Evolutionary conservation across 2,888 invertebrate genomes (phyloP).

Genomic region (Mythimna albipuncta): DNA sequence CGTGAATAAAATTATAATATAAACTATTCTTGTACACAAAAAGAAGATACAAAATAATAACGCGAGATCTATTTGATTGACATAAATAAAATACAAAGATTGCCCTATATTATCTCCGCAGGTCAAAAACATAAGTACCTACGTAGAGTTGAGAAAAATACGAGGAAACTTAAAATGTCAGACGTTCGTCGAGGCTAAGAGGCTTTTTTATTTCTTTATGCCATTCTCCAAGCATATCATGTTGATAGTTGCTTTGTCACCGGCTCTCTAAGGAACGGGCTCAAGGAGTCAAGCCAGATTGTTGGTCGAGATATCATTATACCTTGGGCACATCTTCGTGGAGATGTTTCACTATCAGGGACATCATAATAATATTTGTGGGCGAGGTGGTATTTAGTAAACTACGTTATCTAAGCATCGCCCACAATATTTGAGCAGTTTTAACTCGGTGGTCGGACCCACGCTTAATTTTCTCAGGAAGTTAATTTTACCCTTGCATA

Average conservation of each 20-base stretch:
- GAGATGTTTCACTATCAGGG: slow-evolving; percentile 47
- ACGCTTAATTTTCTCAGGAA: slow-evolving; percentile 20
- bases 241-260: slow-evolving; percentile 50
- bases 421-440: slow-evolving; percentile 39
- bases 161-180: slow-evolving; percentile 26
- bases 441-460: slow-evolving; percentile 4
- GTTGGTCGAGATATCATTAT: slow-evolving; percentile 52
- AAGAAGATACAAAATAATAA: background rate
- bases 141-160: slow-evolving; percentile 17
- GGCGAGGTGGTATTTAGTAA: slow-evolving; percentile 40
- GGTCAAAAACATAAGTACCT: slow-evolving; percentile 2
- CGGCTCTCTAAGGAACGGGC: slow-evolving; percentile 49
- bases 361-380: slow-evolving; percentile 29
- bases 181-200: slow-evolving; percentile 22
- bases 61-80: slow-evolving; percentile 21
- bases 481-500: slow-evolving; percentile 17
- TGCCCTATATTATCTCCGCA: background rate
- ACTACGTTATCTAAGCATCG: slow-evolving; percentile 40
- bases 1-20: background rate
- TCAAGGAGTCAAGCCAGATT: slow-evolving; percentile 35
- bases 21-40: background rate
- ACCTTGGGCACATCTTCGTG: slow-evolving; percentile 36
- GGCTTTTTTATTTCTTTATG: slow-evolving; percentile 45
- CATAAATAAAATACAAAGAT: slow-evolving; percentile 24
- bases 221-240: slow-evolving; percentile 47